These are phyloP conservation scores for Magallana ariakensis DNA, from an alignment of 1,140 invertebrate genomes.

Conservation along the genomic window DNA sequence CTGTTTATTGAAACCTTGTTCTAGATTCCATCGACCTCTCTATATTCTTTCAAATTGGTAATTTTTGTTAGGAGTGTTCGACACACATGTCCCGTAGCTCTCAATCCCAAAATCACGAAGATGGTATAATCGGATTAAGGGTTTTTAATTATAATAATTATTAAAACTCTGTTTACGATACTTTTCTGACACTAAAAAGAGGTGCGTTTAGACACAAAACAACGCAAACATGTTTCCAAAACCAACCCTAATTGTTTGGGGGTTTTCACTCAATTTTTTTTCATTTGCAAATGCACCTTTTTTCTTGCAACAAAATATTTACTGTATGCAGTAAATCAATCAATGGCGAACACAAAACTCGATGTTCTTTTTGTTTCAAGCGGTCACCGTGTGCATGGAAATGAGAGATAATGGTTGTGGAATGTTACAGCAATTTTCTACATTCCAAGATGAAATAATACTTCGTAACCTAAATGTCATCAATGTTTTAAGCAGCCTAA, in stretches of 20 bases:
- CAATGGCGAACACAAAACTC: neutral
- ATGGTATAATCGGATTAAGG: neutral
- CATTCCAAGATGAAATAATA: neutral
- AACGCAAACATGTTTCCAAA: neutral
- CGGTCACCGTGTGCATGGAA: neutral
- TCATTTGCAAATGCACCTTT: slow-evolving; percentile 19
- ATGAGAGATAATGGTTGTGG: neutral
- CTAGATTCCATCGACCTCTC: too few relatives aligned
- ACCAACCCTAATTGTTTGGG: neutral
- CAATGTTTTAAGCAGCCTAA: too few relatives aligned
- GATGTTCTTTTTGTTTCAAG: neutral
- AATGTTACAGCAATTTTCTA: neutral
- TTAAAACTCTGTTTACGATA: slow-evolving; percentile 20
- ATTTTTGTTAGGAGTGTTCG: too few relatives aligned
- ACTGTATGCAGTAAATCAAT: slow-evolving; percentile 13
- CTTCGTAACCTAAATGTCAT: too few relatives aligned
- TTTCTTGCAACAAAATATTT: neutral
- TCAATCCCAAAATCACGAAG: neutral
- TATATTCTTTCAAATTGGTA: too few relatives aligned
- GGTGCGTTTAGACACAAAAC: neutral
- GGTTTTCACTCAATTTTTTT: neutral
- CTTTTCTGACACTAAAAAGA: neutral
- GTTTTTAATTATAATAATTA: slow-evolving; percentile 9
- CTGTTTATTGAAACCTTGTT: too few relatives aligned
- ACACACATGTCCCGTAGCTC: neutral